Conservation (phyloP, 1,140 invertebrate genomes). For the Melanaphis sacchari region DNA sequence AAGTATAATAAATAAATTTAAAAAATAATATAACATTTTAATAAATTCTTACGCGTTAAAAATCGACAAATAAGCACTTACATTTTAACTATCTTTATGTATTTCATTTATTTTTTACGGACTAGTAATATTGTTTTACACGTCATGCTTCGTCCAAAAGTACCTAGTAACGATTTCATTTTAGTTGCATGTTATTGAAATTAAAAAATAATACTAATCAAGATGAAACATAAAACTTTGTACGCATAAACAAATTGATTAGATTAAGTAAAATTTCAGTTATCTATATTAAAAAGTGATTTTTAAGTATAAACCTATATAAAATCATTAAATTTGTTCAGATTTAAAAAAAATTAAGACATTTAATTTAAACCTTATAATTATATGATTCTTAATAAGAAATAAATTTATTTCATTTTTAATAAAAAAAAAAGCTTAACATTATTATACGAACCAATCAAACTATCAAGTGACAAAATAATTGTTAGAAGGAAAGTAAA, state of each 20-base stretch:
- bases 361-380: not conserved
- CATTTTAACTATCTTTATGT: not conserved
- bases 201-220: not conserved
- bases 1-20: not conserved
- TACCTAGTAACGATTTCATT: not conserved
- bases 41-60: not conserved
- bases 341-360: no score
- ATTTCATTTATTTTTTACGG: not conserved
- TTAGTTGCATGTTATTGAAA: not conserved
- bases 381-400: no score
- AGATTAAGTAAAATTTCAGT: not conserved
- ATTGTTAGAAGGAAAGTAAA: not conserved
- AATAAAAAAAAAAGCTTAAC: not conserved
- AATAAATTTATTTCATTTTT: not conserved
- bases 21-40: not conserved
- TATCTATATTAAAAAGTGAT: not conserved
- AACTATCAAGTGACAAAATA: not conserved
- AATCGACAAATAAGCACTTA: not conserved
- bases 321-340: no score
- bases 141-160: not conserved
- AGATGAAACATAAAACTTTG: not conserved
- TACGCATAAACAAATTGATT: not conserved
- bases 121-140: not conserved
- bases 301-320: not conserved
- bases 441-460: not conserved